Percentiles rank a stretch among this genome's conserved stretches.
Conservation (phyloP, 2,113 vertebrate species). For the Cyanoderma ruficeps region DNA sequence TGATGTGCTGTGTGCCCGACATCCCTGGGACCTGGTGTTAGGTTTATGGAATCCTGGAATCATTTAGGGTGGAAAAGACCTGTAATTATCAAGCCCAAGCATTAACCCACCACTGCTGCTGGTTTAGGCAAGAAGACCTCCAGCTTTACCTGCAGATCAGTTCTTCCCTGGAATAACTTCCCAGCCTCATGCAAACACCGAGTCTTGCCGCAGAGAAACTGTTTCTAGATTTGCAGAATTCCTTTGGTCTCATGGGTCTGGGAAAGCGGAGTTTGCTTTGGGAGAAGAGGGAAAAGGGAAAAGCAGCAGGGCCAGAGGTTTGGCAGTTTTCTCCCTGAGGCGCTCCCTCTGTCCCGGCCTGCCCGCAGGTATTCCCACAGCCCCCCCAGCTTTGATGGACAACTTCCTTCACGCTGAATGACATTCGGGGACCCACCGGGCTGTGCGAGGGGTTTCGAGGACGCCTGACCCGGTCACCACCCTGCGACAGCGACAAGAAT, state of each 20-base stretch:
- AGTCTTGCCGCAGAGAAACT: background rate
- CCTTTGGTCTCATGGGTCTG: accelerated
- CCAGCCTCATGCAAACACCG: accelerated
- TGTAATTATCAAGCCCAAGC: background rate
- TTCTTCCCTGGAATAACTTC: background rate
- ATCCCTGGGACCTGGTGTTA: background rate
- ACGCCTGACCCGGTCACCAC: background rate
- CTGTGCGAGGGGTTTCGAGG: background rate
- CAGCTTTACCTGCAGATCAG: background rate
- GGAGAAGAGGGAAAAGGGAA: background rate
- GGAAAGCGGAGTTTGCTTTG: accelerated
- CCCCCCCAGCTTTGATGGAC: conserved; percentile 50
- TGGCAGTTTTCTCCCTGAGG: background rate
- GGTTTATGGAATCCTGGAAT: background rate
- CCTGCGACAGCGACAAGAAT: conserved; percentile 13
- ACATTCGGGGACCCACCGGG: conserved; percentile 45
- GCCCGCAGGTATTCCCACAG: conserved; percentile 2
- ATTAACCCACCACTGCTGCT: background rate
- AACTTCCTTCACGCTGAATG: conserved; percentile 58
- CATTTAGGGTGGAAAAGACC: background rate
- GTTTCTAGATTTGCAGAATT: background rate
- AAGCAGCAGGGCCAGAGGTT: background rate
- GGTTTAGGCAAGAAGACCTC: background rate
- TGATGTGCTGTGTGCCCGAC: no score
- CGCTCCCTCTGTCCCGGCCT: accelerated